Conservation (phyloP, 2,797 vertebrate genomes). For the Tamandua tetradactyla region DNA sequence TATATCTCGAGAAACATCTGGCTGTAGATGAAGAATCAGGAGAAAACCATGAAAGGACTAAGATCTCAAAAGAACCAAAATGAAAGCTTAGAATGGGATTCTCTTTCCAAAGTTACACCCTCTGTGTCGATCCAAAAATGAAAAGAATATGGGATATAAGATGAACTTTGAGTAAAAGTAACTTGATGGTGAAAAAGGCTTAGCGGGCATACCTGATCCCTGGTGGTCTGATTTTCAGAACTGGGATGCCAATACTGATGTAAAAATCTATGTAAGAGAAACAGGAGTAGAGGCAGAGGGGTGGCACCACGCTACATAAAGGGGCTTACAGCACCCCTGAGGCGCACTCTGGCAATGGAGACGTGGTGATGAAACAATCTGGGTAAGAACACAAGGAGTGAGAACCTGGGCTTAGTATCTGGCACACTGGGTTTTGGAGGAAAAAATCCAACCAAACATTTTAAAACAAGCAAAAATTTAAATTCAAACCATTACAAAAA, state of each 20-base stretch:
- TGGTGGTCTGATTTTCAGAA: slow-evolving; percentile 84
- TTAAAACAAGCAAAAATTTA: slow-evolving; percentile 74
- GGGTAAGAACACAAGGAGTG: slow-evolving; percentile 51
- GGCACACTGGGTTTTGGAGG: background rate
- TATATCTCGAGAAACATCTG: slow-evolving; percentile 58
- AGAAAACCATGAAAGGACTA: slow-evolving; percentile 75
- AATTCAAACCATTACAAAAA: slow-evolving; percentile 68
- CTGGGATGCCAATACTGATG: slow-evolving; percentile 87
- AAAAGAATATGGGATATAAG: slow-evolving; percentile 79
- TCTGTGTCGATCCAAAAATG: slow-evolving; percentile 78
- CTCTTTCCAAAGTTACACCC: slow-evolving; percentile 72
- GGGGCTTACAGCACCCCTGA: slow-evolving; percentile 77
- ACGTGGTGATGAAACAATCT: slow-evolving; percentile 60
- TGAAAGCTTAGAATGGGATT: slow-evolving; percentile 71
- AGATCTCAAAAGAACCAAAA: slow-evolving; percentile 81
- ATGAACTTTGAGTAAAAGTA: slow-evolving; percentile 80
- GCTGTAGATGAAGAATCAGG: slow-evolving; percentile 75
- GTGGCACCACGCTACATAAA: slow-evolving; percentile 77
- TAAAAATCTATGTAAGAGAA: slow-evolving; percentile 85
- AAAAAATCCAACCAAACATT: slow-evolving; percentile 56
- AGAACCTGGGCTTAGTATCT: slow-evolving; percentile 30
- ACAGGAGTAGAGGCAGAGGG: slow-evolving; percentile 85
- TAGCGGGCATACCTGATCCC: slow-evolving; percentile 84
- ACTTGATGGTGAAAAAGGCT: slow-evolving; percentile 83
- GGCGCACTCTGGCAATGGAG: slow-evolving; percentile 71